These are phyloP conservation scores for Rhinogobius similis DNA, from an alignment of 2,113 vertebrate species.

Conservation along the genomic window DNA sequence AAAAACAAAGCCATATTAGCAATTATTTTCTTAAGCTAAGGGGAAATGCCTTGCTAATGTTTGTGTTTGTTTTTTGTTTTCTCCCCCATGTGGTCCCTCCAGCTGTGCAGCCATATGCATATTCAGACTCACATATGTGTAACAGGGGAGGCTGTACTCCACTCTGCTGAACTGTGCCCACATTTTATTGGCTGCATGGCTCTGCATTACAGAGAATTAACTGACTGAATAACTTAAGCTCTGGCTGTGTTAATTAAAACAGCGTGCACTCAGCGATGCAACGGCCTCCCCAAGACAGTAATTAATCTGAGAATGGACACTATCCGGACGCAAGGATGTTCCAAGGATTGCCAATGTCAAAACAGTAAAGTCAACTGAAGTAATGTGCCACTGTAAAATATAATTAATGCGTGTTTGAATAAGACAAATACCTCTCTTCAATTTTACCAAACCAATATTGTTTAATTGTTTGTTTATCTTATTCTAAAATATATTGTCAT, in stretches of 20 bases:
- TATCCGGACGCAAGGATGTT: slow-evolving; percentile 63
- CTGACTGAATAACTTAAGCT: slow-evolving; percentile 67
- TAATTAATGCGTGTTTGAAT: slow-evolving; percentile 36
- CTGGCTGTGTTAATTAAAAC: slow-evolving; percentile 73
- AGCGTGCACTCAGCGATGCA: slow-evolving; percentile 58
- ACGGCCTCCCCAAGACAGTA: slow-evolving; percentile 59
- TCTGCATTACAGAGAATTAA: slow-evolving; percentile 66
- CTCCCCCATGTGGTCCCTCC: slow-evolving; percentile 10
- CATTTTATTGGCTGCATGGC: slow-evolving; percentile 50
- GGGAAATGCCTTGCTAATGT: neutral
- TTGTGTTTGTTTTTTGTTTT: slow-evolving; percentile 20
- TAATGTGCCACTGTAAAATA: slow-evolving; percentile 33
- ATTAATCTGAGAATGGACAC: slow-evolving; percentile 71
- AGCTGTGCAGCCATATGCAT: slow-evolving; percentile 8
- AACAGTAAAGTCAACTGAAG: slow-evolving; percentile 27
- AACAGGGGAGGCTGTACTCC: slow-evolving; percentile 4
- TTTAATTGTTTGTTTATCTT: no score
- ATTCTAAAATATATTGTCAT: neutral
- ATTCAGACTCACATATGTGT: neutral
- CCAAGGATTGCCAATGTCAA: slow-evolving; percentile 57
- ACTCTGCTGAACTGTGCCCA: slow-evolving; percentile 31
- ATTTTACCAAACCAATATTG: slow-evolving; percentile 24
- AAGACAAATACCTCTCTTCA: slow-evolving; percentile 27
- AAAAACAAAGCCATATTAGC: slow-evolving; percentile 33
- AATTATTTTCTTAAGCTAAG: slow-evolving; percentile 14